phyloP scores from a whole-genome alignment of 1,140 invertebrate species.

The Drosophila serrata region DNA sequence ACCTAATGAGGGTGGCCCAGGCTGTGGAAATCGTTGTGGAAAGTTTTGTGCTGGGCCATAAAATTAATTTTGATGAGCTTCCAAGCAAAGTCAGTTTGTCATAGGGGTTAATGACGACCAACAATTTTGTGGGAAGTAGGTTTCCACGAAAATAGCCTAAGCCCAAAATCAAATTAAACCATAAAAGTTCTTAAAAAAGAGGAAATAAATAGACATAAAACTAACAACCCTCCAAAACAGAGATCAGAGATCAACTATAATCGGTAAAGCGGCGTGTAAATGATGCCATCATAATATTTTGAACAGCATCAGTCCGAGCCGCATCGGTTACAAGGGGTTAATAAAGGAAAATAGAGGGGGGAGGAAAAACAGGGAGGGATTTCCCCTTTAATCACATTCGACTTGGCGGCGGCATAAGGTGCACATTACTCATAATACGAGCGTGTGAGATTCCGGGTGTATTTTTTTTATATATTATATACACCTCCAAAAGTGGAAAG shows the following conservation, averaged over 20 bases:
- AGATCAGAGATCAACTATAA: conserved; percentile 70
- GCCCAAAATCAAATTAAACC: conserved; percentile 68
- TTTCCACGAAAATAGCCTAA: conserved; percentile 12
- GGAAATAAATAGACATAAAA: conserved; percentile 24
- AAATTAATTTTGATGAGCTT: conserved; percentile 83
- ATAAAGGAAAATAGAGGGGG: conserved; percentile 70
- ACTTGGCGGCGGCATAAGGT: conserved; percentile 82
- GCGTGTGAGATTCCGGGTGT: conserved; percentile 60
- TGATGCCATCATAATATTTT: conserved; percentile 84
- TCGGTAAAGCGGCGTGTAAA: conserved; percentile 82
- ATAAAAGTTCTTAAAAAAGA: conserved; percentile 48
- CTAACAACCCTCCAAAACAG: conserved; percentile 38
- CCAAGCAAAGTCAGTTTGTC: conserved; percentile 25
- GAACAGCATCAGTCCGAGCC: conserved; percentile 42
- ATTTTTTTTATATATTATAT: conserved; percentile 39
- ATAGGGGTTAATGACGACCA: conserved; percentile 27
- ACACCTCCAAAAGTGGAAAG: conserved; percentile 35
- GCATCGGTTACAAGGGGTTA: conserved; percentile 74
- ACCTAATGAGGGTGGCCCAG: conserved; percentile 51
- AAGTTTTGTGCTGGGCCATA: conserved; percentile 79
- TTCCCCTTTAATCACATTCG: conserved; percentile 66
- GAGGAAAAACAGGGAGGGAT: conserved; percentile 3
- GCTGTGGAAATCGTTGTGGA: conserved; percentile 62
- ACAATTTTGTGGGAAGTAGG: conserved; percentile 21
- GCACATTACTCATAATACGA: conserved; percentile 83